These are phyloP conservation scores for Aptenodytes patagonicus DNA, from an alignment of 2,113 vertebrate species.

Conservation along the genomic window DNA sequence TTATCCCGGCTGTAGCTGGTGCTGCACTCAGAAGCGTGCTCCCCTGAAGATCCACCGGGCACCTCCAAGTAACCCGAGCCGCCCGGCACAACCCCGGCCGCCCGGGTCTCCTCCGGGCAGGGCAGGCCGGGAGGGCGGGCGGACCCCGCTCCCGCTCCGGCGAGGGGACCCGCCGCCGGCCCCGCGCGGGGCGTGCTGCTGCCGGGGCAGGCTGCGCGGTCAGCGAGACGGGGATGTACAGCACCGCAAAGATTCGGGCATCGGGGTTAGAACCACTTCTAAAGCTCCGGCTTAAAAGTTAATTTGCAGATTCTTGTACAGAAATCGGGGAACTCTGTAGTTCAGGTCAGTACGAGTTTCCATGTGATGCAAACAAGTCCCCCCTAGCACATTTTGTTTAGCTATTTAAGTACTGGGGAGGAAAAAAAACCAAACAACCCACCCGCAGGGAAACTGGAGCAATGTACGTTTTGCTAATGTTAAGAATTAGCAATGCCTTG, in stretches of 20 bases:
- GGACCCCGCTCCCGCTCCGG: too few relatives aligned
- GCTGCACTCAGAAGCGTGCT: neutral
- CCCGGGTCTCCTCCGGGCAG: neutral
- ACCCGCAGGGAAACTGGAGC: neutral
- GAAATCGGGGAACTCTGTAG: neutral
- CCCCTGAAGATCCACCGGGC: too few relatives aligned
- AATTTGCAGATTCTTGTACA: neutral
- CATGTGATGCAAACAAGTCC: too few relatives aligned
- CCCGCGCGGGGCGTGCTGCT: too few relatives aligned
- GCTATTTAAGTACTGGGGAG: neutral
- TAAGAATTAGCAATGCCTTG: neutral
- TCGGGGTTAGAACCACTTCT: neutral
- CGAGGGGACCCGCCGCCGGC: too few relatives aligned
- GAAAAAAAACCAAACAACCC: neutral
- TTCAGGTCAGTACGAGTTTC: neutral
- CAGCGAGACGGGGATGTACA: too few relatives aligned
- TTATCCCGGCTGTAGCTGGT: too few relatives aligned
- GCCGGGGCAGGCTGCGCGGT: too few relatives aligned
- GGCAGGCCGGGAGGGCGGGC: neutral
- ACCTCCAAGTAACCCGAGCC: neutral
- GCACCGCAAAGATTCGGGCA: fast-evolving
- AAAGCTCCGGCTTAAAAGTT: neutral
- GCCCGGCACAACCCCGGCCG: neutral
- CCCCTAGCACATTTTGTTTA: neutral
- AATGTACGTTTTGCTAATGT: neutral